phyloP scores from a whole-genome alignment of 2,888 invertebrate genomes.

The Danaus chrysippus region DNA sequence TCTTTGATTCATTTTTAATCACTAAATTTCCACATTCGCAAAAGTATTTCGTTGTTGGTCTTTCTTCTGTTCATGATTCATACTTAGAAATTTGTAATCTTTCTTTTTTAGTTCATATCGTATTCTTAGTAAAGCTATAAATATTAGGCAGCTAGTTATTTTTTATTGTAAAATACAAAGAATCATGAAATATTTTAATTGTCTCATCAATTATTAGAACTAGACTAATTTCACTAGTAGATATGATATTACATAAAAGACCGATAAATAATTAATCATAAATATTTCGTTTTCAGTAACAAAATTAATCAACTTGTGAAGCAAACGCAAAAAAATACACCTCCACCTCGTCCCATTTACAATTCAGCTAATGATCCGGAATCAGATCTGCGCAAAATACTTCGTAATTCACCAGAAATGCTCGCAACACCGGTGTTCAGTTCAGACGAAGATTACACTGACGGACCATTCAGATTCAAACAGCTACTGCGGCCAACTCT shows the following conservation, averaged over 20 bases:
- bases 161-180: too few relatives aligned
- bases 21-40: too few relatives aligned
- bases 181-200: too few relatives aligned
- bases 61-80: background rate
- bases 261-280: background rate
- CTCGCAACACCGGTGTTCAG: slow-evolving; percentile 68
- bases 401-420: slow-evolving; percentile 71
- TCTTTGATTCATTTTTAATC: too few relatives aligned
- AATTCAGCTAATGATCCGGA: slow-evolving; percentile 64
- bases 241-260: background rate
- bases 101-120: background rate
- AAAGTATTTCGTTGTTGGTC: too few relatives aligned
- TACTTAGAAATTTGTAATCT: background rate
- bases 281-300: slow-evolving; percentile 50
- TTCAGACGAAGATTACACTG: slow-evolving; percentile 77
- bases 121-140: background rate
- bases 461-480: slow-evolving; percentile 84
- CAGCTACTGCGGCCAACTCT: slow-evolving; percentile 82
- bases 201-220: too few relatives aligned
- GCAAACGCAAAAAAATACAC: slow-evolving; percentile 59
- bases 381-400: slow-evolving; percentile 68
- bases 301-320: slow-evolving; percentile 73
- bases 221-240: too few relatives aligned
- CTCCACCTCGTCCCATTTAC: slow-evolving; percentile 55
- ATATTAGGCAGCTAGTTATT: too few relatives aligned